Conservation (phyloP, 2,797 vertebrate genomes). For the Acomys russatus region DNA sequence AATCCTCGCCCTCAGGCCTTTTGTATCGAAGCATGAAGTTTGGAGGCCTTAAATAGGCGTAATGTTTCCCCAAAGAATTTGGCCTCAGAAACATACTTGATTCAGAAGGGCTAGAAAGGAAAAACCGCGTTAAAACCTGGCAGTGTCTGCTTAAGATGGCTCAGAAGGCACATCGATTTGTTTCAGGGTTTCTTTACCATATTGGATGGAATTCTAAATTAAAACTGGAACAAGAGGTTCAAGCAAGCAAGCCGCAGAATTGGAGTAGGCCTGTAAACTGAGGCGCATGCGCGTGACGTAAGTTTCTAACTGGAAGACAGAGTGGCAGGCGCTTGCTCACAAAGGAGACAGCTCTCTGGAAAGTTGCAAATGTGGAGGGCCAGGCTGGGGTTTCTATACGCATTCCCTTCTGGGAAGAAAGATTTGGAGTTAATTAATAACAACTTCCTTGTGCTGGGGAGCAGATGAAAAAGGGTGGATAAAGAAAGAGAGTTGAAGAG, state of each 20-base stretch:
- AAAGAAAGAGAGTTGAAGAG: slow-evolving; percentile 70
- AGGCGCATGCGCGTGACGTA: slow-evolving; percentile 84
- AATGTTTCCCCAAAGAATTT: slow-evolving; percentile 93
- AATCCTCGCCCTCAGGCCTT: slow-evolving; percentile 93
- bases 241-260: slow-evolving; percentile 89
- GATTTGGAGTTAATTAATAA: slow-evolving; percentile 79
- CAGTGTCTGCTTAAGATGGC: slow-evolving; percentile 86
- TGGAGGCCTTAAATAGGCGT: slow-evolving; percentile 93
- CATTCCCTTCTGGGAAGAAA: slow-evolving; percentile 74
- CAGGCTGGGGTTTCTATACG: slow-evolving; percentile 83
- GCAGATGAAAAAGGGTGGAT: slow-evolving; percentile 50
- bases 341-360: slow-evolving; percentile 59
- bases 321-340: slow-evolving; percentile 78
- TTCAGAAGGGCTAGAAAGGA: slow-evolving; percentile 91
- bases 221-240: slow-evolving; percentile 87
- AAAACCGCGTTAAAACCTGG: slow-evolving; percentile 92
- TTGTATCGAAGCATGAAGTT: slow-evolving; percentile 93
- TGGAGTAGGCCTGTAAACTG: slow-evolving; percentile 84
- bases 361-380: slow-evolving; percentile 80
- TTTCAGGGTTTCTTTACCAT: slow-evolving; percentile 90
- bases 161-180: slow-evolving; percentile 92
- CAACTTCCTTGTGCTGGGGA: slow-evolving; percentile 72
- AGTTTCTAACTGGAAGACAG: slow-evolving; percentile 85
- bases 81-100: slow-evolving; percentile 90
- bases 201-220: slow-evolving; percentile 91